Evolutionary conservation across 1,140 invertebrate species (phyloP).

Genomic region (Uloborus diversus): DNA sequence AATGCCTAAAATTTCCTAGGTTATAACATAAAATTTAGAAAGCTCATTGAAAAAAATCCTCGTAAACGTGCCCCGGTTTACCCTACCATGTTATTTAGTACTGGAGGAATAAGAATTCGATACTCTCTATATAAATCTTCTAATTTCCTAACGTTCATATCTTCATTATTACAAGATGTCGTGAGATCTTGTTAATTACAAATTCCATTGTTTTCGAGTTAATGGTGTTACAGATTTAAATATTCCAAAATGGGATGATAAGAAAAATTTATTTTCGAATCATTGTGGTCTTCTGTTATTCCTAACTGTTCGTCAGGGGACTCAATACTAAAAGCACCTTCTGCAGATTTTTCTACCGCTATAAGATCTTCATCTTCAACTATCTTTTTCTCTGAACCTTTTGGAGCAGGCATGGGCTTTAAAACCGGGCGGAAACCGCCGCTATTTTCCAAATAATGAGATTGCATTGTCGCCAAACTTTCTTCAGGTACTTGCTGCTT

Average conservation of each 20-base stretch:
- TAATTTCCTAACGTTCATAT: too few species aligned
- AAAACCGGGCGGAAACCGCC: not conserved
- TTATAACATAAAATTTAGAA: too few species aligned
- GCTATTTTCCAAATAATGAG: not conserved
- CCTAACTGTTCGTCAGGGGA: too few species aligned
- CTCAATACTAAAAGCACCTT: constrained; percentile 22
- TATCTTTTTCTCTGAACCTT: constrained; percentile 2
- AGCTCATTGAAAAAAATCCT: too few species aligned
- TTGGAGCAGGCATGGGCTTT: constrained; percentile 29
- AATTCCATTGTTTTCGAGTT: too few species aligned
- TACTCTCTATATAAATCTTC: too few species aligned
- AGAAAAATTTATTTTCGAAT: constrained; percentile 58
- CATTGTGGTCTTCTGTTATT: constrained; percentile 21
- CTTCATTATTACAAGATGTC: too few species aligned
- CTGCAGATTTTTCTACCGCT: constrained; percentile 40
- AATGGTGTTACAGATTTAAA: constrained; percentile 51
- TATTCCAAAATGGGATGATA: constrained; percentile 61
- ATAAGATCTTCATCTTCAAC: constrained; percentile 46
- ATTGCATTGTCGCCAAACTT: not conserved
- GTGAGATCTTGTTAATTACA: too few species aligned
- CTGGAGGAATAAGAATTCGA: too few species aligned
- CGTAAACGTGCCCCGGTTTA: too few species aligned
- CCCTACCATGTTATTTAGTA: too few species aligned
- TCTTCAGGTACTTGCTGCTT: constrained; percentile 24
- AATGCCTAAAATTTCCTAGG: too few species aligned